Conservation (phyloP, 2,113 vertebrate species). For the Ploceus nigricollis region DNA sequence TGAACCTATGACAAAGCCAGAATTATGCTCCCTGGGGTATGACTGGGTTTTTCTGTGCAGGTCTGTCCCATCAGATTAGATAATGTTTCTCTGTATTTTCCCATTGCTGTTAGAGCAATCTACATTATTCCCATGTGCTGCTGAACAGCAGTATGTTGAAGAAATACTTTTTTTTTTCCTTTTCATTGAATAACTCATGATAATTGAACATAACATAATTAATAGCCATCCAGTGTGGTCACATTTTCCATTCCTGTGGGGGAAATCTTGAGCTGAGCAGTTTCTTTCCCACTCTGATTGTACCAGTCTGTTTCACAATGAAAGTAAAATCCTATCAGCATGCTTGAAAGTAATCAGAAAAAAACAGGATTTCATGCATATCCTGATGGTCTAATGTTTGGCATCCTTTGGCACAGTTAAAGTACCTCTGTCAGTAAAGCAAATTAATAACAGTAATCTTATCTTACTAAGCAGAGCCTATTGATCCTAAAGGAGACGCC, state of each 20-base stretch:
- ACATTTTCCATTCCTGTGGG: constrained; percentile 52
- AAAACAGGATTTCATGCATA: constrained; percentile 44
- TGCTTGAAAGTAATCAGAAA: constrained; percentile 32
- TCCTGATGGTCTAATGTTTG: constrained; percentile 37
- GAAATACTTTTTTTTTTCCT: not conserved
- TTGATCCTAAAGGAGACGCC: constrained; percentile 70
- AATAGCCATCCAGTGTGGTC: constrained; percentile 9
- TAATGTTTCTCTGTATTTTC: constrained; percentile 11
- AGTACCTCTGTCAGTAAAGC: constrained; percentile 70
- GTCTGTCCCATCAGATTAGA: constrained; percentile 51
- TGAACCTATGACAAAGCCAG: not conserved
- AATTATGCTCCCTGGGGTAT: not conserved
- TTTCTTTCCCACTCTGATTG: constrained; percentile 48
- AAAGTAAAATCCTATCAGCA: constrained; percentile 3
- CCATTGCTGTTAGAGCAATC: not conserved
- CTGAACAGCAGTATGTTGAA: not conserved
- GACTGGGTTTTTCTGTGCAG: constrained; percentile 3
- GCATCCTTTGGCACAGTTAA: constrained; percentile 58
- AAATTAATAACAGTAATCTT: constrained; percentile 76
- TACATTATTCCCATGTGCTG: constrained; percentile 29
- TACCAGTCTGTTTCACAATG: constrained; percentile 28
- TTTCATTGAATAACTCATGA: constrained; percentile 19
- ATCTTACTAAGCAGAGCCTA: constrained; percentile 59
- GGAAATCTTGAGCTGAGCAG: constrained; percentile 10
- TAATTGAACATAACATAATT: constrained; percentile 49